Evolutionary conservation across 2,888 invertebrate genomes (phyloP), one percentile per base, ranked within the genome.

Genomic region (Amblyteles armatorius): DNA sequence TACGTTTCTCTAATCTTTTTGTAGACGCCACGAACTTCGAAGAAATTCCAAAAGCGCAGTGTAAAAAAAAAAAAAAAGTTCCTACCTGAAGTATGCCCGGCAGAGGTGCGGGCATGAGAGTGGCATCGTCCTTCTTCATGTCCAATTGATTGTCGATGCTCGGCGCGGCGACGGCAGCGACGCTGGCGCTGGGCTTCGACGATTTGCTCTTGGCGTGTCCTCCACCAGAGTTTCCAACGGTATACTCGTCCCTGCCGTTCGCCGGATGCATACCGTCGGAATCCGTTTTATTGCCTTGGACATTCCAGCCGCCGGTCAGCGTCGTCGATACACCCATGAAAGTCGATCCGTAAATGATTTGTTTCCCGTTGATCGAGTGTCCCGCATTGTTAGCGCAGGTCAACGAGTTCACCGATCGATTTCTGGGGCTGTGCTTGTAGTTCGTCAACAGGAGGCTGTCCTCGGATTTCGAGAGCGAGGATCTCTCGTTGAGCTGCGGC

Each of bases 401-500:
- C 44, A 85, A 11, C 13, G 85, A 82, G 19, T 76, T 85, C 4
- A 73, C 95, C 3, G 95, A 95, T 85, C 95, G 94, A 74, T 93
- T 94, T 63, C 95, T 94, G 69, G 95, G 95, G 0, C 91, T 90
- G 80, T 93, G 91, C 60, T 92, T 92, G 88, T 93, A 92, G 81
- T 94, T 95, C 91, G 88, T 94, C 93, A 95, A 94, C 0, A 95
- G 95, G 6, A 98, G 93, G 0, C 97, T 97, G 90, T 98, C 97
- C 91, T 98, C 97, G 86, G 97, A 97, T 71, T 97, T 95, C 0
- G 97, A 97, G 0, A 97, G 97, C 4, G 97, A 97, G 72, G 97
- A 93, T 48, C 97, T 95, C 29, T 94, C 92, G 55, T 89, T 88
- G 13, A 78, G 87, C 19, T 78, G 68, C 5, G 68, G 13, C 29